A percentile compares a stretch with the other conserved stretches of the same genome.
phyloP scores from a whole-genome alignment of 2,113 vertebrate genomes.

The Alethe diademata region DNA sequence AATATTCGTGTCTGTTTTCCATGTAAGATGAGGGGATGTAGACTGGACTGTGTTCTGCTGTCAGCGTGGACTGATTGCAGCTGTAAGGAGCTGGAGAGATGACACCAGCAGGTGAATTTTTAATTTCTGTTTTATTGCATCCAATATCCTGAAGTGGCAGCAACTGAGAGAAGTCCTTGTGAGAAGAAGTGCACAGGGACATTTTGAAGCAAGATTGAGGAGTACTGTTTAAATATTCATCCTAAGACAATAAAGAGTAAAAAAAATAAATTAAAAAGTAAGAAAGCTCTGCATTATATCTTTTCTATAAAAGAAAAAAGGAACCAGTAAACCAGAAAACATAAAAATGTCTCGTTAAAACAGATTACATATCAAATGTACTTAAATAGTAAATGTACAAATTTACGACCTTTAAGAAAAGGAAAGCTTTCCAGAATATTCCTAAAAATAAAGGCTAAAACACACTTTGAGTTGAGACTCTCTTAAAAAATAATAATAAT shows the following conservation, averaged over 20 bases:
- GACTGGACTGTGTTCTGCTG: slow-evolving; percentile 78
- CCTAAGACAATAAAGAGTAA: neutral
- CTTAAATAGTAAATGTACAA: neutral
- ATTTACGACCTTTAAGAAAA: neutral
- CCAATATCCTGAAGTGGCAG: slow-evolving; percentile 82
- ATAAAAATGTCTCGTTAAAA: neutral
- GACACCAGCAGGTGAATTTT: slow-evolving; percentile 71
- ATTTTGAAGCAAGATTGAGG: slow-evolving; percentile 56
- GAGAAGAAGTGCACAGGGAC: slow-evolving; percentile 76
- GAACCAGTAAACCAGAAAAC: neutral
- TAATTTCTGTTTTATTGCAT: slow-evolving; percentile 76
- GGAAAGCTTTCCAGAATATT: neutral
- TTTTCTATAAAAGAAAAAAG: neutral
- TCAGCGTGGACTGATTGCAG: slow-evolving; percentile 70
- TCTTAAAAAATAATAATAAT: neutral
- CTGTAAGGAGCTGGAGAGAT: slow-evolving; percentile 75
- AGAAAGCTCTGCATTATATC: neutral
- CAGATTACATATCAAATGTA: neutral
- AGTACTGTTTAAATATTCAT: slow-evolving; percentile 52
- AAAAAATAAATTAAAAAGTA: neutral
- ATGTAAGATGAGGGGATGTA: slow-evolving; percentile 87
- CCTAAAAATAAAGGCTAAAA: neutral
- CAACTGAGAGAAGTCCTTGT: slow-evolving; percentile 75
- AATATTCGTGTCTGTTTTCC: slow-evolving; percentile 82
- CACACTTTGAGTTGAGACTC: neutral